Base-by-base conservation (phyloP, 1,140 invertebrate genomes). In the Thrips palmi region DNA sequence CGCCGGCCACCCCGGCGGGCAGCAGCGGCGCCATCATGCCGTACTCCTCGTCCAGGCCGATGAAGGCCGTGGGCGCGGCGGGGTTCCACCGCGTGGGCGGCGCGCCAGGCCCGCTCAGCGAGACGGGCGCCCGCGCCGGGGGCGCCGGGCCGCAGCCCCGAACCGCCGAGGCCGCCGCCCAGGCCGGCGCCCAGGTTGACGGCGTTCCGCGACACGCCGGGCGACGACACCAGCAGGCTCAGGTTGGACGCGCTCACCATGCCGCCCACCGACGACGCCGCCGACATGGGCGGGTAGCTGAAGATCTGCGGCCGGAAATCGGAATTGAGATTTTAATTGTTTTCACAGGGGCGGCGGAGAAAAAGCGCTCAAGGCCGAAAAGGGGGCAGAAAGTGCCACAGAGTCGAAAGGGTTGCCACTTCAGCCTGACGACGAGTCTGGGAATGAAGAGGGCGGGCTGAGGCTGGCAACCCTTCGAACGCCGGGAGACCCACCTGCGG, bases 1-100 rank as follows among this genome's bases (percentile, higher is more conserved):
- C n/a, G n/a, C 77, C 74, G 29, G 63, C 49, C 53, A 62, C 64
- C 45, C 62, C 57, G 51, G 61, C 57, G 47, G 72, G 58, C 40
- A 70, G 63, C 47, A 83, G 67, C 49, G 81, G 75, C 29, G 78
- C 74, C 62, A 79, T 75, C 71, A 91, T 83, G 59, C n/a, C n/a
- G n/a, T 93, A 92, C 58, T 94, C 88, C 52, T 93, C 88, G 52
- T 93, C 88, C 39, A 91, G 57, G 25, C 75, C 78, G 47, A 89
- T 79, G 56, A 91, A 84, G 3, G 42, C 39, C n/a, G 46, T 27
- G 10, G 44, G 39, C 4, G 40, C 41, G 17, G 48, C 45, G 4
- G 67, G 65, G 48, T 80, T 89, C 88, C 88, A 94, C 43, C 87
- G 66, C 22, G 82, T 62, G 48, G 72, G 53, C 56, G 67, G 55